phyloP scores from a whole-genome alignment of 1,140 invertebrate species.

The Scaptomyza hsui region DNA sequence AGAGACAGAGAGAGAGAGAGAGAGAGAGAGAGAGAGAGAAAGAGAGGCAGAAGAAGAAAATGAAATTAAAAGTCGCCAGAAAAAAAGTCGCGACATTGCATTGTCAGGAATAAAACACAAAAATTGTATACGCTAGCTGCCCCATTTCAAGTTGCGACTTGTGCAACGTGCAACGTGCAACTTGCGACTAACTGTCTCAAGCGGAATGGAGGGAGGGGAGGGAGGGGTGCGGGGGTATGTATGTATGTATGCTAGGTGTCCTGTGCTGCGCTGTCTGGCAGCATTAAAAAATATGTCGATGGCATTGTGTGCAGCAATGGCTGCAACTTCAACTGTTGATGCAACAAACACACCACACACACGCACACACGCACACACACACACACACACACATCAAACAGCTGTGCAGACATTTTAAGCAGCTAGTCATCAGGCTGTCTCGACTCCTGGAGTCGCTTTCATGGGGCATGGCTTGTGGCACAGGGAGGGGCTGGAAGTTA shows the following conservation, averaged over 20 bases:
- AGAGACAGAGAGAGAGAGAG: not conserved
- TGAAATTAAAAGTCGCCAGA: conserved; percentile 78
- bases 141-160: conserved; percentile 53
- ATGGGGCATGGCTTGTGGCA: not conserved
- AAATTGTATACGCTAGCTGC: conserved; percentile 39
- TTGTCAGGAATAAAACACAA: conserved; percentile 41
- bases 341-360: conserved; percentile 53
- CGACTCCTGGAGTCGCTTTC: conserved; percentile 36
- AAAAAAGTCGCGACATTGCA: conserved; percentile 45
- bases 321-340: conserved; percentile 72
- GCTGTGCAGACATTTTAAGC: conserved; percentile 80
- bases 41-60: conserved; percentile 58
- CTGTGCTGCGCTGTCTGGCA: conserved; percentile 18
- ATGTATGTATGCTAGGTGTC: too few relatives aligned
- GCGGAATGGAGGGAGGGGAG: too few relatives aligned
- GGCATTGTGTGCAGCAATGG: conserved; percentile 41
- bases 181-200: conserved; percentile 31
- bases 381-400: conserved; percentile 50
- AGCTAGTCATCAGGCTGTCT: conserved; percentile 63
- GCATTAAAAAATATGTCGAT: conserved; percentile 61
- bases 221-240: too few relatives aligned
- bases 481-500: not conserved
- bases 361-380: conserved; percentile 35
- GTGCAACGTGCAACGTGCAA: conserved; percentile 51
- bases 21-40: not conserved